Percentiles rank a stretch among this genome's conserved stretches.
Evolutionary conservation across 2,113 vertebrate species (phyloP).

Genomic region (Ia io): DNA sequence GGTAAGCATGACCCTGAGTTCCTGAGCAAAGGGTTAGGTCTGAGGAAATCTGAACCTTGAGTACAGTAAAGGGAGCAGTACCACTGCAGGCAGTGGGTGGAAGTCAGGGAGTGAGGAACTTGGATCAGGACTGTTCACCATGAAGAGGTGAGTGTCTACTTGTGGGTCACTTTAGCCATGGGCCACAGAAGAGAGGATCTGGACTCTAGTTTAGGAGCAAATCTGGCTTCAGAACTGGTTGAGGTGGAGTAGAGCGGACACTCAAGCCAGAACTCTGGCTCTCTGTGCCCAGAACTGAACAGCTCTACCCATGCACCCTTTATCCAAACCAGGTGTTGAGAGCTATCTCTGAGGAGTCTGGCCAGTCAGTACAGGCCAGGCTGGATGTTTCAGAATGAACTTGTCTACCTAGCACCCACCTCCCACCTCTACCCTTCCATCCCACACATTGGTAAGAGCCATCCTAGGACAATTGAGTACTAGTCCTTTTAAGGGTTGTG

Average conservation of each 20-base stretch:
- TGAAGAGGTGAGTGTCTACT: not conserved
- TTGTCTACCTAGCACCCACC: not conserved
- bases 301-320: not conserved
- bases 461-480: not conserved
- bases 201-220: not conserved
- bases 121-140: not conserved
- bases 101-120: not conserved
- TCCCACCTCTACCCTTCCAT: not conserved
- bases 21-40: not conserved
- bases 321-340: not conserved
- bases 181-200: not conserved
- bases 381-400: not conserved
- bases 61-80: not conserved
- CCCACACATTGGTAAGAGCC: not conserved
- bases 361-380: not conserved
- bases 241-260: not conserved
- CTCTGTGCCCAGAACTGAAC: not conserved
- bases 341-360: not conserved
- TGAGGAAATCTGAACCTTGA: not conserved
- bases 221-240: not conserved
- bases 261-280: not conserved
- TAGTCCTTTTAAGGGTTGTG: not conserved
- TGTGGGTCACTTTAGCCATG: not conserved
- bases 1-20: not conserved
- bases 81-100: not conserved